Evolutionary conservation across 2,113 vertebrate genomes (phyloP).

Genomic region (Periophthalmus modestus): DNA sequence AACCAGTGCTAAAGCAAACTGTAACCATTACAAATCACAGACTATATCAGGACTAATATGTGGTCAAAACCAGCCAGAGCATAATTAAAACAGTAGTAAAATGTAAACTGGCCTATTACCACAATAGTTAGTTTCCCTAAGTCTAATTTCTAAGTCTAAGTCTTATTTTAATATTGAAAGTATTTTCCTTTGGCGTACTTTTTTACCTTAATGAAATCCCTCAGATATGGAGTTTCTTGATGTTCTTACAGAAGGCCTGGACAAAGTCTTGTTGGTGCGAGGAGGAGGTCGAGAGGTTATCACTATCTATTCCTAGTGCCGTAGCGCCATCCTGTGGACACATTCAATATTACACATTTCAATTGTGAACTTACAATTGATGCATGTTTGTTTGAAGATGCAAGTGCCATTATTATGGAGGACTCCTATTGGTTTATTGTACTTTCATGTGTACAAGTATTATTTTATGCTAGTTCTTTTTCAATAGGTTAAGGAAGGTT

Average conservation of each 20-base stretch:
- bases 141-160: neutral
- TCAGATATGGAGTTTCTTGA: conserved; percentile 97
- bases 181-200: neutral
- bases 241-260: conserved; percentile 89
- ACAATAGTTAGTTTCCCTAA: too few relatives aligned
- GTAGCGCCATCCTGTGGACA: neutral
- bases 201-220: conserved; percentile 69
- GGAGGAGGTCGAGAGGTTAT: conserved; percentile 95
- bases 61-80: neutral
- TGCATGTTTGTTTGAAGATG: neutral
- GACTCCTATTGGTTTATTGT: neutral
- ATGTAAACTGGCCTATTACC: too few relatives aligned
- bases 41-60: neutral
- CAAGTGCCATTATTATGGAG: neutral
- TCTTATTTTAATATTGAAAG: neutral
- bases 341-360: too few relatives aligned
- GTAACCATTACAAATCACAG: neutral
- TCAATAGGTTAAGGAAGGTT: neutral
- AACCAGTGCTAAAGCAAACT: neutral
- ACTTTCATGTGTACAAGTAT: neutral
- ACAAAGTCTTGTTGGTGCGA: conserved; percentile 88
- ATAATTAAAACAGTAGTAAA: neutral
- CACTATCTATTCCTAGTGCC: conserved; percentile 92
- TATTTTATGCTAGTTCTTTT: neutral
- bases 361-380: neutral